These are phyloP conservation scores for Scomberomorus guttatus DNA, from an alignment of 2,797 vertebrate genomes.

Conservation along the genomic window DNA sequence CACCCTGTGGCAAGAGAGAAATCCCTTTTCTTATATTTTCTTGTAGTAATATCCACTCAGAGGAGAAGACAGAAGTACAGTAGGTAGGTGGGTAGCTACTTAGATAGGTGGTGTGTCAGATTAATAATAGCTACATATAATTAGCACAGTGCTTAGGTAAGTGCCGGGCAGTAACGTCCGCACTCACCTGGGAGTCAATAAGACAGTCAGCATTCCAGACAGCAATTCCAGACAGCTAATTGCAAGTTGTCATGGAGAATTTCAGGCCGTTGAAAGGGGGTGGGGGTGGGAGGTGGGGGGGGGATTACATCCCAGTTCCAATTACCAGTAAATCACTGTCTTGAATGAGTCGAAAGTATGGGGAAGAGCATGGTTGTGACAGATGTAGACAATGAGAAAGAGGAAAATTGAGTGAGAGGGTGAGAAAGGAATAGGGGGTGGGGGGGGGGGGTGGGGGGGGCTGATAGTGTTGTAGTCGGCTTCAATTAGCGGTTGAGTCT, in stretches of 20 bases:
- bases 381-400: slow-evolving; percentile 48
- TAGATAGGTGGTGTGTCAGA: slow-evolving; percentile 24
- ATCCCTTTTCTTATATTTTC: background rate
- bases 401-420: slow-evolving; percentile 32
- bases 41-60: slow-evolving; percentile 1
- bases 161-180: slow-evolving; percentile 54
- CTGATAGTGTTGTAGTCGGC: slow-evolving; percentile 50
- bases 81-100: slow-evolving; percentile 5
- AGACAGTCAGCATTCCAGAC: slow-evolving; percentile 69
- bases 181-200: slow-evolving; percentile 79
- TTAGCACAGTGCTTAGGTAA: slow-evolving; percentile 71
- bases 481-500: slow-evolving; percentile 71
- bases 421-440: background rate
- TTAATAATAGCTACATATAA: slow-evolving; percentile 78
- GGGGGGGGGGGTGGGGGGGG: background rate
- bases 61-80: background rate
- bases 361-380: slow-evolving; percentile 49
- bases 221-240: slow-evolving; percentile 77
- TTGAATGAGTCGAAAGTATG: slow-evolving; percentile 52
- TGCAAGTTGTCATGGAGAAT: slow-evolving; percentile 83
- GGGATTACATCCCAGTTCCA: slow-evolving; percentile 68
- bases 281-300: background rate
- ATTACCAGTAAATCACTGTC: slow-evolving; percentile 78
- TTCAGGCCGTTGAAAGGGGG: slow-evolving; percentile 50
- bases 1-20: background rate